Evolutionary conservation across 2,797 vertebrate species (phyloP), one percentile per base, ranked within the genome.

Genomic region (Masticophis lateralis): DNA sequence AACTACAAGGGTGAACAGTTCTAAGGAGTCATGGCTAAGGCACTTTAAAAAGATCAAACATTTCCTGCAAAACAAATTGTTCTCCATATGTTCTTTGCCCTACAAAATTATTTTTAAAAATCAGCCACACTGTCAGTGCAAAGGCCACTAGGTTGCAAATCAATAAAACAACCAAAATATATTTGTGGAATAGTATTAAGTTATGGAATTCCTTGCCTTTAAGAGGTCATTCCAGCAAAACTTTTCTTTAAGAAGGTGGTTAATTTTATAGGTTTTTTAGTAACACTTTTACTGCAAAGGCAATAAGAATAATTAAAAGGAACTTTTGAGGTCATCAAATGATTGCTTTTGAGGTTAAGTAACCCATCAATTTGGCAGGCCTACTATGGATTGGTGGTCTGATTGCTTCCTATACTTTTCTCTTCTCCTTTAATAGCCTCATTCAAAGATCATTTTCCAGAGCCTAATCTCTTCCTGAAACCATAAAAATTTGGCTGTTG

Each of bases 141-240:
- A 93, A 89, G 92, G 86, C 63, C 57, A 56, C n/a, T 87, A 89
- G 66, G 86, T 91, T 93, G 47, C 25, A n/a, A 89, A 93, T 87
- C 86, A 89, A 93, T 93, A 93, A 93, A 83, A 88, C 90, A 83
- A 79, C 28, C 91, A 93, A 88, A 63, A 83, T 63, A 83, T 93
- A 47, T 91, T 79, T 83, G 66, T 88, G 47, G 56, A 47, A 55
- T 28, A 79, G 14, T 59, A 91, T 91, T 93, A 91, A 93, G 56
- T 87, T 88, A 74, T 88, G 59, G 66, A 88, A 91, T 63, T 55
- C 86, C 83, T 83, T 91, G 86, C 86, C n/a, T 87, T 57, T 86
- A 28, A 83, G 86, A 93, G 66, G 90, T 93, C 87, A 91, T 32
- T 56, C 25, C 47, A 89, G 56, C 47, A 88, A 91, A 91, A 8